These are phyloP conservation scores for Yponomeuta cagnagella DNA, from an alignment of 2,888 invertebrate species.

Conservation along the genomic window DNA sequence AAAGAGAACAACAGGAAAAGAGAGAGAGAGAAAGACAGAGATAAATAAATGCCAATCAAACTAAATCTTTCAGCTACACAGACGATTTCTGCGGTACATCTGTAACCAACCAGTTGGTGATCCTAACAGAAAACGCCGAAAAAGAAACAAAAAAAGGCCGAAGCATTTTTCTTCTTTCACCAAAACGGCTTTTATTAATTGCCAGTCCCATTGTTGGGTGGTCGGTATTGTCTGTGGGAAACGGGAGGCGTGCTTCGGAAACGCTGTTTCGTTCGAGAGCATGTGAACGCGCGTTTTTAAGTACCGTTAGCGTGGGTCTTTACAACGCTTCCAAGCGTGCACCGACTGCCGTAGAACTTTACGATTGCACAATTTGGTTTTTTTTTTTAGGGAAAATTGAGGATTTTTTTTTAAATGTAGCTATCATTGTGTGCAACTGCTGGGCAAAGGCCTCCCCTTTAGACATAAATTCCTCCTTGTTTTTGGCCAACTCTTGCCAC, in stretches of 20 bases:
- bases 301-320: neutral
- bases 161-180: slow-evolving; percentile 11
- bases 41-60: too few species aligned
- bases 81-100: neutral
- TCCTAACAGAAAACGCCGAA: neutral
- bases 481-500: too few species aligned
- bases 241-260: slow-evolving; percentile 27
- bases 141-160: neutral
- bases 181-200: slow-evolving; percentile 44
- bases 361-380: neutral
- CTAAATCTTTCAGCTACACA: neutral
- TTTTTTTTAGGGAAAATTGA: neutral
- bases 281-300: neutral
- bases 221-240: slow-evolving; percentile 36
- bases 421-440: too few species aligned
- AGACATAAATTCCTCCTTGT: too few species aligned
- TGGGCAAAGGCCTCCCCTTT: too few species aligned
- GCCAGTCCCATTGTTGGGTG: slow-evolving; percentile 53
- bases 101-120: neutral
- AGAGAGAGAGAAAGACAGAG: too few species aligned
- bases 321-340: neutral
- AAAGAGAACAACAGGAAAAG: too few species aligned
- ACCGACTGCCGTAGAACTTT: neutral
- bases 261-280: neutral
- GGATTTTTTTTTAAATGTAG: neutral